Percentiles rank a stretch among this genome's conserved stretches.
Conservation (phyloP, 2,113 vertebrate genomes). For the Nasalis larvatus region DNA sequence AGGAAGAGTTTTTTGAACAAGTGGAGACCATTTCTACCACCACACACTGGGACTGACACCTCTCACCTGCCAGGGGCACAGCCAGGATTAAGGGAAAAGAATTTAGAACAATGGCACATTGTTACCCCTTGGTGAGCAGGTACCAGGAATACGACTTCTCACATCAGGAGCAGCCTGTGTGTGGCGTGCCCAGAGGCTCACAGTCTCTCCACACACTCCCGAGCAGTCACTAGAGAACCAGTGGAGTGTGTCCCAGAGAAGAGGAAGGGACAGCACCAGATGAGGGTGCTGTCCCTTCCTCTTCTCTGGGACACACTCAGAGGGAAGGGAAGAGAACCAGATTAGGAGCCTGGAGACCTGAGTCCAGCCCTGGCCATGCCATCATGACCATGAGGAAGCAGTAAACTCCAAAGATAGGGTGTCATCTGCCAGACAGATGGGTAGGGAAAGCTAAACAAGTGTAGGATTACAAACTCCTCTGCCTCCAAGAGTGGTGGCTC, state of each 20-base stretch:
- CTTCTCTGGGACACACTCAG: too few relatives aligned
- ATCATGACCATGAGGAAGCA: fast-evolving
- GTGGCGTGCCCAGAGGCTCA: not conserved
- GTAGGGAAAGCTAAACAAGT: not conserved
- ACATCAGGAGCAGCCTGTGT: fast-evolving
- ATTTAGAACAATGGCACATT: fast-evolving
- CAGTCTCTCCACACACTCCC: not conserved
- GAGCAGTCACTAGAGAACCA: too few relatives aligned
- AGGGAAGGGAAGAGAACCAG: not conserved
- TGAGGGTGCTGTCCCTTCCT: too few relatives aligned
- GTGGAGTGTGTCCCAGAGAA: fast-evolving
- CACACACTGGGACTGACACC: too few relatives aligned
- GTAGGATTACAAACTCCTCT: too few relatives aligned
- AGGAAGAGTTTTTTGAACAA: not conserved
- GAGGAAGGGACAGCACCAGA: not conserved
- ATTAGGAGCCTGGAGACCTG: fast-evolving
- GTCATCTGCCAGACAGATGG: not conserved
- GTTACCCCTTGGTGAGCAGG: too few relatives aligned
- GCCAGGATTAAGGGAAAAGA: fast-evolving
- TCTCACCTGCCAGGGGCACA: not conserved
- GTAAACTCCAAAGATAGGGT: fast-evolving
- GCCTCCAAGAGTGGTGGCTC: too few relatives aligned
- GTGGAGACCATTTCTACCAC: too few relatives aligned
- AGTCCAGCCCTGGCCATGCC: not conserved
- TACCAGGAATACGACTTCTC: fast-evolving